These are phyloP conservation scores for Drosophila repleta DNA, from an alignment of 1,140 invertebrate species.

Conservation along the genomic window DNA sequence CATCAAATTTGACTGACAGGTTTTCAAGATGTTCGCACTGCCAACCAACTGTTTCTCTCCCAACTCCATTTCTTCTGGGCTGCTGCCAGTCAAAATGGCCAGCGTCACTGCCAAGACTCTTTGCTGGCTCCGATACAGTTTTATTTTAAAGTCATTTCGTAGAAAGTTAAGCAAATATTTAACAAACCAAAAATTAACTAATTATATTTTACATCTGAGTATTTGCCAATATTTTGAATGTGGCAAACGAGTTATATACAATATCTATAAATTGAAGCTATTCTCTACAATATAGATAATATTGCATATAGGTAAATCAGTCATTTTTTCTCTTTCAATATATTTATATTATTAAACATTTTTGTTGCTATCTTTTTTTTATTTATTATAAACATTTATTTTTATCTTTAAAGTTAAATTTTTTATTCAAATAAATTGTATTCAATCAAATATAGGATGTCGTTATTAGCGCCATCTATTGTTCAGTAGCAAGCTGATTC, in stretches of 20 bases:
- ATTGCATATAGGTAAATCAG: neutral
- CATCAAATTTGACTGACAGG: conserved; percentile 82
- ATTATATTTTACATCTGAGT: no score
- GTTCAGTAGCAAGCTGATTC: neutral
- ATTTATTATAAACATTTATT: no score
- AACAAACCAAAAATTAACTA: neutral
- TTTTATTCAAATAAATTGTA: neutral
- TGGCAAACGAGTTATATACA: no score
- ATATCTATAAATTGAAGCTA: no score
- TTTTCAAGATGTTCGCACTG: conserved; percentile 83
- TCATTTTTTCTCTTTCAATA: neutral
- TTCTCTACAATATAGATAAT: no score
- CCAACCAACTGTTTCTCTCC: conserved; percentile 55
- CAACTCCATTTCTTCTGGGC: conserved; percentile 52
- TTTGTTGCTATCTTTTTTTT: no score
- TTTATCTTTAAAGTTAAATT: neutral
- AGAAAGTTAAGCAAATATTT: neutral
- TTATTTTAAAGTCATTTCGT: conserved; percentile 1
- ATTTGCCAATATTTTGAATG: no score
- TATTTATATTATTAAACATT: neutral
- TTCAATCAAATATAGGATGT: neutral
- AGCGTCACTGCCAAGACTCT: conserved; percentile 17
- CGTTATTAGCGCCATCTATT: conserved; percentile 32
- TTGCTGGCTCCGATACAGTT: neutral
- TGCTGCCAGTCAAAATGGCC: conserved; percentile 46